phyloP scores from a whole-genome alignment of 2,888 invertebrate species.

The Eupithecia pulchellata region DNA sequence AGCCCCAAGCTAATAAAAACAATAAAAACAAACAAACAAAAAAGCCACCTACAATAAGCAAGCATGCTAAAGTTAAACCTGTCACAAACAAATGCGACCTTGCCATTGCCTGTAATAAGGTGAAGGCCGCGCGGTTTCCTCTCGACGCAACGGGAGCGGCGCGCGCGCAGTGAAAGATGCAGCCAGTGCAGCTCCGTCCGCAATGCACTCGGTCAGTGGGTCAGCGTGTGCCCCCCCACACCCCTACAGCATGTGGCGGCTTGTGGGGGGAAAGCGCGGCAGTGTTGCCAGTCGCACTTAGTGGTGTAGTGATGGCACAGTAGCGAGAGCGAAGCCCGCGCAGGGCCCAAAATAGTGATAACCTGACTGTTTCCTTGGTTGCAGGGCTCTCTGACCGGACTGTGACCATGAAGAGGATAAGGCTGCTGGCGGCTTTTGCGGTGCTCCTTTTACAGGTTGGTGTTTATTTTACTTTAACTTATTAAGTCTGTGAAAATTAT shows the following conservation, averaged over 20 bases:
- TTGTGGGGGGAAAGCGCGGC: conserved; percentile 40
- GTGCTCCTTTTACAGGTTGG: conserved; percentile 81
- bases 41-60: conserved; percentile 8
- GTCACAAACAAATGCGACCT: conserved; percentile 65
- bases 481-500: neutral
- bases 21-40: conserved; percentile 10
- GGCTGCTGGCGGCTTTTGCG: conserved; percentile 76
- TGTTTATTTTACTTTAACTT: conserved; percentile 31
- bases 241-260: neutral
- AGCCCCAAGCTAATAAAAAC: no score
- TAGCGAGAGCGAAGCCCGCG: conserved; percentile 64
- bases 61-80: conserved; percentile 30
- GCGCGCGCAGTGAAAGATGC: conserved; percentile 67
- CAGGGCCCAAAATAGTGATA: conserved; percentile 63
- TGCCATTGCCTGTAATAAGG: conserved; percentile 71
- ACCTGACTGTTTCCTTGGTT: conserved; percentile 77
- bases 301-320: conserved; percentile 47
- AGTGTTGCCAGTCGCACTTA: conserved; percentile 49
- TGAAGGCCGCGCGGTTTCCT: conserved; percentile 79
- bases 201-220: conserved; percentile 82
- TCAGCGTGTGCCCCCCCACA: conserved; percentile 54
- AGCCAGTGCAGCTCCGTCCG: conserved; percentile 77
- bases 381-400: conserved; percentile 76
- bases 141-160: conserved; percentile 73
- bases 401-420: conserved; percentile 83